phyloP scores from a whole-genome alignment of 2,888 invertebrate species.

The Thera britannica region DNA sequence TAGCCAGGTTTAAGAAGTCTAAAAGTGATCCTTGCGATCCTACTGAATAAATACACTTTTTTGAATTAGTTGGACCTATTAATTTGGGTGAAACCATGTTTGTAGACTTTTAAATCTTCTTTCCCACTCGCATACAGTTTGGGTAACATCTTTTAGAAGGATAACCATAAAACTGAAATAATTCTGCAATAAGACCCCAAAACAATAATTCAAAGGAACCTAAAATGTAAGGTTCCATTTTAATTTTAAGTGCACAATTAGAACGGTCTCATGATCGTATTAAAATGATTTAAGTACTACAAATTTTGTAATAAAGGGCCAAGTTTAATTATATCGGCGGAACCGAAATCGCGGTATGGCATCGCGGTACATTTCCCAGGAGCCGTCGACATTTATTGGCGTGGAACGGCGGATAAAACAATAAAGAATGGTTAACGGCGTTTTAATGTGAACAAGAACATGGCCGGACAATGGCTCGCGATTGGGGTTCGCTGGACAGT shows the following conservation, averaged over 20 bases:
- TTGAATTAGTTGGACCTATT: no score
- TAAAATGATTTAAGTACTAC: slow-evolving; percentile 65
- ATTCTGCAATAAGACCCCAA: slow-evolving; percentile 25
- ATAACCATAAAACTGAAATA: slow-evolving; percentile 13
- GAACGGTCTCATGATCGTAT: slow-evolving; percentile 52
- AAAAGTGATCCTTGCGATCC: no score
- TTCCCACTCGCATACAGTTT: neutral
- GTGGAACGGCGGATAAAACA: slow-evolving; percentile 76
- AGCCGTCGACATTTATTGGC: slow-evolving; percentile 79
- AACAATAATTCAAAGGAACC: slow-evolving; percentile 30
- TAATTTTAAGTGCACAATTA: slow-evolving; percentile 57
- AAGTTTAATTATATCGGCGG: slow-evolving; percentile 68
- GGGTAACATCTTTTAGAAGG: neutral
- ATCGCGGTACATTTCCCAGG: slow-evolving; percentile 68
- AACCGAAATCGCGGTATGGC: slow-evolving; percentile 64
- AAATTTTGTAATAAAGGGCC: slow-evolving; percentile 71
- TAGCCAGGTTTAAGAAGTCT: no score
- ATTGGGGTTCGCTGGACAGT: slow-evolving; percentile 70
- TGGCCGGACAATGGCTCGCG: slow-evolving; percentile 75
- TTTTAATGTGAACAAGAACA: slow-evolving; percentile 84
- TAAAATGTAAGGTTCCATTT: slow-evolving; percentile 44
- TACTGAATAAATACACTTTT: no score
- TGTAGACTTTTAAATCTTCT: neutral
- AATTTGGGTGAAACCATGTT: neutral
- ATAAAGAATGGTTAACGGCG: slow-evolving; percentile 84